Conservation (phyloP, 2,888 invertebrate species). For the Siphlonurus alternatus region DNA sequence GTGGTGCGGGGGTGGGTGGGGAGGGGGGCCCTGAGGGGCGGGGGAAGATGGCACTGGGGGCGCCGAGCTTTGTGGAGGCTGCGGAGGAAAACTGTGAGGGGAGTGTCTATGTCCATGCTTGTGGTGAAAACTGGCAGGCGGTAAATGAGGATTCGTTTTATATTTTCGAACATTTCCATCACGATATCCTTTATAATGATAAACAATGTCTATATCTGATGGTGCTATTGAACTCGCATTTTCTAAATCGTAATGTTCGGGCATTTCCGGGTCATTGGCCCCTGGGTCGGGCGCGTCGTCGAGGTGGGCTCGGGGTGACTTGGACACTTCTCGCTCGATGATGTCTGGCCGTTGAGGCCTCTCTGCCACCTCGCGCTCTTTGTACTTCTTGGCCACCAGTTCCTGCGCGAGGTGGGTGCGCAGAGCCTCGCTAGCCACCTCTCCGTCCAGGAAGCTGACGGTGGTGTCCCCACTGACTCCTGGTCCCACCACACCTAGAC, state of each 20-base stretch:
- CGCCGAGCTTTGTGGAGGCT: conserved; percentile 51
- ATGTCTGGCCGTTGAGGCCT: conserved; percentile 83
- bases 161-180: conserved; percentile 71
- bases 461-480: conserved; percentile 17
- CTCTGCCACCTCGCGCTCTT: conserved; percentile 58
- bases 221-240: conserved; percentile 96
- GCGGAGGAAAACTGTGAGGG: conserved; percentile 42
- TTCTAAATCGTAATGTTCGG: conserved; percentile 91
- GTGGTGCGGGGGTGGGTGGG: conserved; percentile 8
- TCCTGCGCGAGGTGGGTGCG: conserved; percentile 71
- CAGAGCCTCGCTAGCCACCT: conserved; percentile 49
- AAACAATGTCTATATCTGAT: conserved; percentile 91
- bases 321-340: conserved; percentile 75
- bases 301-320: conserved; percentile 57
- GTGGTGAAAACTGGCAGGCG: conserved; percentile 42
- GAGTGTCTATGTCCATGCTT: conserved; percentile 66
- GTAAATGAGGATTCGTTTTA: conserved; percentile 52
- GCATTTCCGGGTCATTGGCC: conserved; percentile 50
- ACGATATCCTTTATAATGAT: conserved; percentile 85
- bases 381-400: conserved; percentile 72
- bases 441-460: conserved; percentile 46
- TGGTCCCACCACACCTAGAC: conserved; percentile 45
- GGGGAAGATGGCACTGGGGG: conserved; percentile 35
- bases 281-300: conserved; percentile 25
- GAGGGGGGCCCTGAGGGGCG: conserved; percentile 27